Evolutionary conservation across 2,888 invertebrate species (phyloP), one percentile per base, ranked within the genome.

Genomic region (Tineola bisselliella): DNA sequence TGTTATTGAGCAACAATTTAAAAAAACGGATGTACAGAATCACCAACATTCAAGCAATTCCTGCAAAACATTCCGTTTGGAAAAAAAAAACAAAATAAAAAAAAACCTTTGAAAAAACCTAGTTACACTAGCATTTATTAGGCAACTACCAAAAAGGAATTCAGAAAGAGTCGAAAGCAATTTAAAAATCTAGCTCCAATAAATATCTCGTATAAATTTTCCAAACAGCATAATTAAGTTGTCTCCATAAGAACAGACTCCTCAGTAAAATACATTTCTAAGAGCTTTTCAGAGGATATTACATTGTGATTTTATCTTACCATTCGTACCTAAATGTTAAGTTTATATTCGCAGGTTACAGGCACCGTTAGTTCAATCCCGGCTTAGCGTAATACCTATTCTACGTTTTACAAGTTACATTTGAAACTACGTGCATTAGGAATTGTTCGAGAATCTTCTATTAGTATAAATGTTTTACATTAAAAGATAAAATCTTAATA

Each of bases 281-380:
- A 38, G 38, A 38, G 38, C 48, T 48, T 17, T 48, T 48, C 48
- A 48, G 48, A 48, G 48, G 48, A 48, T 48, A 48, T 48, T 48
- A 48, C 13, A 48, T 10, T 48, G 48, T 48, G 48, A 48, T 48
- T 48, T 48, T 48, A 48, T 48, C 48, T 48, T 48, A 48, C 13
- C 48, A 38, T 38, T 48, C 17, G 48, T 48, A 48, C 48, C 15
- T 48, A 48, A 48, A 48, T 48, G 48, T 17, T 48, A 48, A 48
- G 48, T 48, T 48, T 48, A 48, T 48, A 13, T 48, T 48, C 17
- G 48, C 48, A 13, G 48, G 48, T 48, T 48, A 17, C 48, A 48
- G 10, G 48, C 48, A 10, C 48, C 48, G 48, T 48, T 48, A 48
- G 48, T 17, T 48, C 15, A 48, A 48, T 17, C 48, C 48, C 48